Evolutionary conservation across 2,113 vertebrate genomes (phyloP).

Genomic region (Psophia crepitans): DNA sequence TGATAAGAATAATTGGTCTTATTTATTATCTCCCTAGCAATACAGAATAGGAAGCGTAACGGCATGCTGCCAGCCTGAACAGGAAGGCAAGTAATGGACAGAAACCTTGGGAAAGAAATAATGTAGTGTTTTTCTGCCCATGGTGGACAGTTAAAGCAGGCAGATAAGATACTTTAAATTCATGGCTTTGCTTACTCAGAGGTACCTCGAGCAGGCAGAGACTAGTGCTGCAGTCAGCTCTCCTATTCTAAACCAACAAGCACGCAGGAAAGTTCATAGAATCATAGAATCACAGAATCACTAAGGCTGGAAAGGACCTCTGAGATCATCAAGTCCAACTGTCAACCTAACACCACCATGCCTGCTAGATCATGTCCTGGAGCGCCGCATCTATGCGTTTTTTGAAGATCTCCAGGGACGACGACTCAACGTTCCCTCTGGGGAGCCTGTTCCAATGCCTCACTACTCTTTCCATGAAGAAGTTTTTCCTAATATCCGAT

Average conservation of each 20-base stretch:
- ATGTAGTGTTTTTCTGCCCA: not conserved
- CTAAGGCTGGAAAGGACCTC: too few species aligned
- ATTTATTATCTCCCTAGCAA: constrained; percentile 25
- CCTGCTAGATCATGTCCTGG: too few species aligned
- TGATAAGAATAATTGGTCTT: constrained; percentile 20
- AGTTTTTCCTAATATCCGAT: too few species aligned
- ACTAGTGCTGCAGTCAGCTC: not conserved
- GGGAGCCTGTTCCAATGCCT: too few species aligned
- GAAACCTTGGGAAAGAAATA: not conserved
- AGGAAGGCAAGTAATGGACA: not conserved
- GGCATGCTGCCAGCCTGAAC: not conserved
- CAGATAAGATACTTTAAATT: not conserved
- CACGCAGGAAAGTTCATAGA: not conserved
- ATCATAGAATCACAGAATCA: too few species aligned
- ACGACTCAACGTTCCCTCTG: too few species aligned
- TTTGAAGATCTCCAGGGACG: too few species aligned
- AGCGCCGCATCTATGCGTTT: too few species aligned
- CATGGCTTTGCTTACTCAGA: not conserved
- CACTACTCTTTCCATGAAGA: too few species aligned
- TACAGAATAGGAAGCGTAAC: not conserved
- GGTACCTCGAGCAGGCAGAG: not conserved
- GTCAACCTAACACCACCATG: too few species aligned
- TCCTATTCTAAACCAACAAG: not conserved
- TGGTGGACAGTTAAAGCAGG: not conserved
- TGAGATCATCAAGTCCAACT: too few species aligned